Percentiles rank a stretch among this genome's conserved stretches.
These are phyloP conservation scores for Acestrorhynchus altus DNA, from an alignment of 2,797 vertebrate species.

Conservation along the genomic window DNA sequence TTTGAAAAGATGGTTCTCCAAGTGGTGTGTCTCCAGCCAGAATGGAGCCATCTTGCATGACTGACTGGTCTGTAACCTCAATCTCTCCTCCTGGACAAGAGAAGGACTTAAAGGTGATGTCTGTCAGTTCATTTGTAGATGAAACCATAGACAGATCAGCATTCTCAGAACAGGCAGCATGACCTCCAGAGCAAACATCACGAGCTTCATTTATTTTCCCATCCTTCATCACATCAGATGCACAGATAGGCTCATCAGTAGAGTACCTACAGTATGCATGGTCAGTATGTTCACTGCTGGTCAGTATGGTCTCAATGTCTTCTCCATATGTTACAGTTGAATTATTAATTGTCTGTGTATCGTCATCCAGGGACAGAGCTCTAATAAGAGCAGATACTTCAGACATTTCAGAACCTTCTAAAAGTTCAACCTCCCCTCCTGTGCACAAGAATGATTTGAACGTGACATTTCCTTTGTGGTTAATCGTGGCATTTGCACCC, in stretches of 20 bases:
- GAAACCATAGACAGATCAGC: background rate
- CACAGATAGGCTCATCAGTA: background rate
- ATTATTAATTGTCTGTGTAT: conserved; percentile 7
- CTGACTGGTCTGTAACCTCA: conserved; percentile 53
- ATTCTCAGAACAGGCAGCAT: background rate
- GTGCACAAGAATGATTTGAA: conserved; percentile 63
- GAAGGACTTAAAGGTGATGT: conserved; percentile 70
- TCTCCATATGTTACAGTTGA: conserved; percentile 7
- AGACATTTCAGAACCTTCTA: conserved; percentile 52
- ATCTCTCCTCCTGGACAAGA: conserved; percentile 64
- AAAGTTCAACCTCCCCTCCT: conserved; percentile 67
- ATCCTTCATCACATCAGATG: background rate
- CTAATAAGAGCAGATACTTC: conserved; percentile 62
- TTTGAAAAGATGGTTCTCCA: background rate
- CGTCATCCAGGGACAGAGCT: conserved; percentile 10
- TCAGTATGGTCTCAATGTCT: background rate
- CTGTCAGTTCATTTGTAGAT: background rate
- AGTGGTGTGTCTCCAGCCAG: background rate
- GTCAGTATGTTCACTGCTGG: conserved; percentile 58
- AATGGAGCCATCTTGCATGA: background rate
- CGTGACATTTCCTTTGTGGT: conserved; percentile 43
- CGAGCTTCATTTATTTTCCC: background rate
- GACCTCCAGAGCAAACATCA: background rate
- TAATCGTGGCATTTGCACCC: conserved; percentile 49
- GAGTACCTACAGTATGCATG: conserved; percentile 61